A percentile compares a stretch with the other conserved stretches of the same genome.
These are phyloP conservation scores for Sphaeridia pumilis DNA, from an alignment of 2,888 invertebrate species.

Conservation along the genomic window DNA sequence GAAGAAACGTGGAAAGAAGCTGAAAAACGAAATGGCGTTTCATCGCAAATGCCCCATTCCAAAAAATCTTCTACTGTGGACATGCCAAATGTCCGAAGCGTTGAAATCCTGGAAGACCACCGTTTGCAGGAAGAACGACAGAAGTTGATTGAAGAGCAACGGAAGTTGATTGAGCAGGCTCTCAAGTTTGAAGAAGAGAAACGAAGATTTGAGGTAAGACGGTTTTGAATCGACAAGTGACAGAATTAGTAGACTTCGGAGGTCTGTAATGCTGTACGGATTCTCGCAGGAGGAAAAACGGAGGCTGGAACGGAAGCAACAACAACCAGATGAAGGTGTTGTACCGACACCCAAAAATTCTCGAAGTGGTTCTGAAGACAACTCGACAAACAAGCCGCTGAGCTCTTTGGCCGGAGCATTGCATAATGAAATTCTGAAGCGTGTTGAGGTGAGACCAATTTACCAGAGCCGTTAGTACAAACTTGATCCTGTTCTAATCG, in stretches of 20 bases:
- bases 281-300: constrained; percentile 32
- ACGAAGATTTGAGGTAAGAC: constrained; percentile 34
- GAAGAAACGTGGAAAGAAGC: constrained; percentile 48
- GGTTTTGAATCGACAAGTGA: no score
- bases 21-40: constrained; percentile 38
- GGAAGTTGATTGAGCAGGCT: constrained; percentile 36
- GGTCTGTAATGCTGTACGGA: neutral
- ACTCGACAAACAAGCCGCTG: constrained; percentile 26
- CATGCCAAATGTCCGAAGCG: constrained; percentile 8
- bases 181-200: constrained; percentile 37
- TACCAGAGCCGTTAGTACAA: no score
- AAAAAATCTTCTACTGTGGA: constrained; percentile 25
- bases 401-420: constrained; percentile 56
- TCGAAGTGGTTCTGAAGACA: constrained; percentile 12
- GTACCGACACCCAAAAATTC: neutral
- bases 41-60: neutral
- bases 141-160: constrained; percentile 37
- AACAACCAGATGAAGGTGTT: neutral
- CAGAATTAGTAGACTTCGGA: neutral
- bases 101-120: constrained; percentile 31
- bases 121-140: constrained; percentile 36
- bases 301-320: constrained; percentile 13
- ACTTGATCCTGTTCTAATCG: neutral
- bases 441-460: constrained; percentile 49
- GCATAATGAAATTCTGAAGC: constrained; percentile 55